A percentile compares a stretch with the other conserved stretches of the same genome.
phyloP scores from a whole-genome alignment of 1,140 invertebrate species.

The Metaphire vulgaris region DNA sequence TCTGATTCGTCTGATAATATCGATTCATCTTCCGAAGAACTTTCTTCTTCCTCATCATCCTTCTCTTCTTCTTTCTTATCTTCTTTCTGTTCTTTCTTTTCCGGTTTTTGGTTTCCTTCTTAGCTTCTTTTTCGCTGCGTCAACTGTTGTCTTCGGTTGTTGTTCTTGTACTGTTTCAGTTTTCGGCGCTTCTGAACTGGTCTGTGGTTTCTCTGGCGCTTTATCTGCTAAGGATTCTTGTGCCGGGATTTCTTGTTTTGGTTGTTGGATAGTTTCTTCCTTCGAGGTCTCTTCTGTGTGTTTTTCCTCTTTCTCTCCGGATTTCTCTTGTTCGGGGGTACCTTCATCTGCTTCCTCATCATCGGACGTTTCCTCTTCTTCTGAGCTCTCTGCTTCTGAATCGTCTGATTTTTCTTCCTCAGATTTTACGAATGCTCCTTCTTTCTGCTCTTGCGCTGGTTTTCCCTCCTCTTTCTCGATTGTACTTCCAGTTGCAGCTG shows the following conservation, averaged over 20 bases:
- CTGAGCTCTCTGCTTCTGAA: neutral
- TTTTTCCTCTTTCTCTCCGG: neutral
- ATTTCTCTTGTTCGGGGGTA: neutral
- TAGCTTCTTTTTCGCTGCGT: no score
- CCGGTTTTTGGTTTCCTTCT: no score
- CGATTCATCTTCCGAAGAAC: no score
- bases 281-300: neutral
- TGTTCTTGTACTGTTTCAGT: neutral
- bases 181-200: neutral
- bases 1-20: no score
- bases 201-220: no score
- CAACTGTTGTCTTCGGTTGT: neutral
- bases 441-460: neutral
- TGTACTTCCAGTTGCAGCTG: neutral
- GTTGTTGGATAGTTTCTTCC: neutral
- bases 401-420: neutral
- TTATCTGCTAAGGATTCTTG: no score
- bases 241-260: neutral
- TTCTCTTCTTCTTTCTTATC: no score
- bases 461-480: neutral
- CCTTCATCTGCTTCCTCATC: neutral
- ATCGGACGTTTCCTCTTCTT: neutral
- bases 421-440: neutral
- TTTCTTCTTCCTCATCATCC: no score
- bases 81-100: no score